Conservation (phyloP, 2,888 invertebrate genomes). For the Plutella xylostella region DNA sequence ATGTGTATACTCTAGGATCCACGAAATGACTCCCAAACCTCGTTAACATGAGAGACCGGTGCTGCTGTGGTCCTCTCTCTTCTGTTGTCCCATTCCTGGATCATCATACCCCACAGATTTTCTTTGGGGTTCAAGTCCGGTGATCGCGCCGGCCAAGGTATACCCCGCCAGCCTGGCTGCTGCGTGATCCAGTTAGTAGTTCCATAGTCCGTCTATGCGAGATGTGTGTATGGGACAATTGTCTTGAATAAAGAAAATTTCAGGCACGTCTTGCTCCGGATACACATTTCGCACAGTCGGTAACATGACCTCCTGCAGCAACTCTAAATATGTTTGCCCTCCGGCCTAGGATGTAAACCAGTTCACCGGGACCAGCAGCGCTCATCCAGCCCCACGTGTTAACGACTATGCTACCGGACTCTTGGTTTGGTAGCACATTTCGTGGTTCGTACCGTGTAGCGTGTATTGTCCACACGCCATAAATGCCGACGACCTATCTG, state of each 20-base stretch:
- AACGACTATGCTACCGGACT: conserved; percentile 5
- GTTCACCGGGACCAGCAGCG: conserved; percentile 7
- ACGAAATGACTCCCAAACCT: neutral
- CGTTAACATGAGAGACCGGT: too few relatives aligned
- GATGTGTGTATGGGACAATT: conserved; percentile 10
- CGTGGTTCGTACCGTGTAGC: conserved; percentile 5
- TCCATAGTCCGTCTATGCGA: conserved; percentile 6
- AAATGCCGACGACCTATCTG: conserved; percentile 6
- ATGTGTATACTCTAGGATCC: too few relatives aligned
- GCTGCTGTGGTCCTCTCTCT: neutral
- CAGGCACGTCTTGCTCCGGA: conserved; percentile 3
- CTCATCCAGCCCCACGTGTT: conserved; percentile 10
- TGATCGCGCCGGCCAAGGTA: conserved; percentile 10
- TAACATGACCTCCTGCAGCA: conserved; percentile 5
- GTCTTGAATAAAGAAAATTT: conserved; percentile 8
- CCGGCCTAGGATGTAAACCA: conserved; percentile 4
- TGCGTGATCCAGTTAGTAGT: neutral
- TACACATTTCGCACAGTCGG: conserved; percentile 7
- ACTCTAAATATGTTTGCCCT: conserved; percentile 4
- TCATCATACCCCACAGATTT: conserved; percentile 17
- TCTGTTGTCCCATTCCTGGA: conserved; percentile 14
- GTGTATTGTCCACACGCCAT: conserved; percentile 6
- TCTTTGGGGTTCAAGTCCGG: conserved; percentile 17
- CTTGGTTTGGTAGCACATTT: conserved; percentile 3
- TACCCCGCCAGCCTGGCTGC: conserved; percentile 3